A percentile compares a stretch with the other conserved stretches of the same genome.
Conservation (phyloP, 2,797 vertebrate species). For the Cyclura pinguis region DNA sequence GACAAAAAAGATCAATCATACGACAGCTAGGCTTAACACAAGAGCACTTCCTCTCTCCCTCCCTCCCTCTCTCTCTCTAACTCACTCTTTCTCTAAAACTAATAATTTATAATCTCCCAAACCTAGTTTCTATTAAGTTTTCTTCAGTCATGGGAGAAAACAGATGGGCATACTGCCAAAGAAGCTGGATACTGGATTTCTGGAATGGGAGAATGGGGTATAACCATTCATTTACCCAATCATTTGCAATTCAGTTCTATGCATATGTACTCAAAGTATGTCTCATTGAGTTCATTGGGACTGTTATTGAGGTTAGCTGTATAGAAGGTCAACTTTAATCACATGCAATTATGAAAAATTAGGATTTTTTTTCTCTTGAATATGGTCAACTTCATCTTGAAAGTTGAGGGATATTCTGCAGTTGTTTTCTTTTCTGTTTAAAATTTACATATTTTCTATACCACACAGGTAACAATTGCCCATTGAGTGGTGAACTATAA, state of each 20-base stretch:
- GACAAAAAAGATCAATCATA: constrained; percentile 17
- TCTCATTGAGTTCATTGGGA: not conserved
- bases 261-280: not conserved
- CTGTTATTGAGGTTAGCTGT: not conserved
- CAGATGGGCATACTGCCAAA: not conserved
- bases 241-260: not conserved
- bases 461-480: not conserved
- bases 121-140: not conserved
- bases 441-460: not conserved
- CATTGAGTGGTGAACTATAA: not conserved
- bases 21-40: not conserved
- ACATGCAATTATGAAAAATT: not conserved
- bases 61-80: not conserved
- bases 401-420: not conserved
- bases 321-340: not conserved
- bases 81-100: too few relatives aligned
- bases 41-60: not conserved
- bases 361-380: not conserved
- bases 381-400: not conserved
- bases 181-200: not conserved
- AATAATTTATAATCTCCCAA: not conserved
- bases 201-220: not conserved
- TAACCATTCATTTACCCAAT: not conserved
- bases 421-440: not conserved
- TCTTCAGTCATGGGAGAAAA: too few relatives aligned